These are phyloP conservation scores for Furcifer pardalis DNA, from an alignment of 2,797 vertebrate species.

Conservation along the genomic window DNA sequence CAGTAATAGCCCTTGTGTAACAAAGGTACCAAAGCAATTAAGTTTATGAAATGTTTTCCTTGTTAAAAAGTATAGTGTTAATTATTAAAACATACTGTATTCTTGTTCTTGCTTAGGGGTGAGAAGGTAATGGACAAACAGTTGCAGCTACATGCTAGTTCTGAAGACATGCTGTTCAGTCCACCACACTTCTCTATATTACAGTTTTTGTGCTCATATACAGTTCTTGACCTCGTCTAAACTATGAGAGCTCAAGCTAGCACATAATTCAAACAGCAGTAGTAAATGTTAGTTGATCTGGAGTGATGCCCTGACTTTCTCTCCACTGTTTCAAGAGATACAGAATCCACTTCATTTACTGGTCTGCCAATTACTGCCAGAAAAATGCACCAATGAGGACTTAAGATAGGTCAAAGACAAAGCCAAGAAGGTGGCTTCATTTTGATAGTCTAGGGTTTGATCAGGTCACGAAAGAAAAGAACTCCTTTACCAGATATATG, in stretches of 20 bases:
- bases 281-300: not conserved
- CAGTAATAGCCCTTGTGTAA: not conserved
- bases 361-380: too few relatives aligned
- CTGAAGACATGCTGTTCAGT: not conserved
- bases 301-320: not conserved
- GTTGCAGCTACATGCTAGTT: not conserved
- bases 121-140: not conserved
- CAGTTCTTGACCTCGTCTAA: not conserved
- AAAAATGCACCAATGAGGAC: too few relatives aligned
- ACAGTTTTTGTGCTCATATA: not conserved
- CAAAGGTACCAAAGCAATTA: not conserved
- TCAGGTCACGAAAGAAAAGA: too few relatives aligned
- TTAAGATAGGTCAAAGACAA: too few relatives aligned
- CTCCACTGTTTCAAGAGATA: too few relatives aligned
- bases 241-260: not conserved
- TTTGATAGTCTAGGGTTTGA: too few relatives aligned
- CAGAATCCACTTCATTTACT: too few relatives aligned
- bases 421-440: too few relatives aligned
- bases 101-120: not conserved
- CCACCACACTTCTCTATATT: not conserved
- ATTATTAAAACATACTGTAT: not conserved
- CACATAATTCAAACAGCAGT: not conserved
- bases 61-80: not conserved
- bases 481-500: not conserved
- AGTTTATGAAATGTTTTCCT: not conserved